Base-by-base conservation (phyloP, 2,888 invertebrate species). In the Drosophila phalerata region DNA sequence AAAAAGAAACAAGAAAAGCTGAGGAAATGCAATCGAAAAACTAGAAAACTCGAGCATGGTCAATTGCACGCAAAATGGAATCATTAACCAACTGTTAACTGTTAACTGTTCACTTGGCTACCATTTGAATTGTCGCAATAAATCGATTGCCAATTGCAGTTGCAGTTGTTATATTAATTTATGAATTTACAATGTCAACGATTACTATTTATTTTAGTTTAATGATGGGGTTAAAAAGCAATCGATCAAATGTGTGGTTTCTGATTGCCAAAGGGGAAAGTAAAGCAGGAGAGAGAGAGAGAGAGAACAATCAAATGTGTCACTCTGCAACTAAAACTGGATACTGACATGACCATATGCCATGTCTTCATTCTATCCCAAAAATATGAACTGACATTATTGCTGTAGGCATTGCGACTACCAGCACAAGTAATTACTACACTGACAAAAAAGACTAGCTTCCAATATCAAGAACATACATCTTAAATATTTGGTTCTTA, bases 141-240 rank as follows among this genome's bases (percentile, higher is more conserved):
- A 64, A 64, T 64, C 65, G 60, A 65, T 61, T 66, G 58, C n/a
- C 57, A 64, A 48, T 60, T 63, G 49, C 65, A 63, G 65, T 73
- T 61, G 56, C 67, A 58, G 56, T 72, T 81, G 72, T 63, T 76
- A 78, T 77, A 83, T 72, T 74, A 76, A 70, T 85, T 85, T 85
- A 85, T 79, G 75, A 81, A 69, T 87, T 88, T 89, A 83, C 82
- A 81, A 83, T 81, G 58, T 52, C 77, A 76, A 64, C 84, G 78
- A 83, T 83, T 78, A 83, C 66, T 86, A 81, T 88, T 86, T 89
- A 62, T 74, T 77, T 77, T 70, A 76, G 73, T 77, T 79, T 88
- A 85, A 73, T 73, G 74, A 67, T 58, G 49, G 82, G 68, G 57
- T 85, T 89, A 81, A 85, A 89, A 89, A 85, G 42, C 88, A 87